Evolutionary conservation across 2,888 invertebrate species (phyloP).

Genomic region (Argyresthia goedartella): DNA sequence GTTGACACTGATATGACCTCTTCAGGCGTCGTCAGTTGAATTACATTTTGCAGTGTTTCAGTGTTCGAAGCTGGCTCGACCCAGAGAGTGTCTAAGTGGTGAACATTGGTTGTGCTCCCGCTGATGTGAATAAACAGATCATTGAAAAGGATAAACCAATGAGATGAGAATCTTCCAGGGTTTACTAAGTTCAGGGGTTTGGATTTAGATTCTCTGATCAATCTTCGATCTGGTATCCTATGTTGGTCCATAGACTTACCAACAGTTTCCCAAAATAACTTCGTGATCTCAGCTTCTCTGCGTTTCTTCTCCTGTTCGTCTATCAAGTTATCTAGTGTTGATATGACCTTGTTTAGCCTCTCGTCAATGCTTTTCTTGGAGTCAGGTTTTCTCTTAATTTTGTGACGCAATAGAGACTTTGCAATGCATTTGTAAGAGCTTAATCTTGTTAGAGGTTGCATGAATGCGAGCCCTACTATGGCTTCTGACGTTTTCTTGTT

Average conservation of each 20-base stretch:
- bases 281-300: slow-evolving; percentile 77
- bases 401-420: slow-evolving; percentile 64
- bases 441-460: slow-evolving; percentile 73
- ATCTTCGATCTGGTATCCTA: slow-evolving; percentile 75
- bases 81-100: slow-evolving; percentile 84
- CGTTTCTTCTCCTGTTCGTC: slow-evolving; percentile 74
- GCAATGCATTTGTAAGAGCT: slow-evolving; percentile 75
- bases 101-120: slow-evolving; percentile 75
- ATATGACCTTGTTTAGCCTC: slow-evolving; percentile 67
- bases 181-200: slow-evolving; percentile 77
- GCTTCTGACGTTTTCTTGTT: slow-evolving; percentile 69
- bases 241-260: slow-evolving; percentile 75
- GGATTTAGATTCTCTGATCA: slow-evolving; percentile 82
- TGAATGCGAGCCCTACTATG: slow-evolving; percentile 70
- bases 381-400: slow-evolving; percentile 48
- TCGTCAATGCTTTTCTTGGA: slow-evolving; percentile 59
- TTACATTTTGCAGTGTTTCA: slow-evolving; percentile 72
- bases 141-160: slow-evolving; percentile 85
- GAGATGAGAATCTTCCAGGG: slow-evolving; percentile 80
- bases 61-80: slow-evolving; percentile 79
- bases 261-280: slow-evolving; percentile 80
- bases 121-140: slow-evolving; percentile 84
- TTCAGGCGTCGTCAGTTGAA: slow-evolving; percentile 83
- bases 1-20: slow-evolving; percentile 79
- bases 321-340: slow-evolving; percentile 74